Base-by-base conservation (phyloP, 1,140 invertebrate genomes). In the Tetramorium parvispinum region DNA sequence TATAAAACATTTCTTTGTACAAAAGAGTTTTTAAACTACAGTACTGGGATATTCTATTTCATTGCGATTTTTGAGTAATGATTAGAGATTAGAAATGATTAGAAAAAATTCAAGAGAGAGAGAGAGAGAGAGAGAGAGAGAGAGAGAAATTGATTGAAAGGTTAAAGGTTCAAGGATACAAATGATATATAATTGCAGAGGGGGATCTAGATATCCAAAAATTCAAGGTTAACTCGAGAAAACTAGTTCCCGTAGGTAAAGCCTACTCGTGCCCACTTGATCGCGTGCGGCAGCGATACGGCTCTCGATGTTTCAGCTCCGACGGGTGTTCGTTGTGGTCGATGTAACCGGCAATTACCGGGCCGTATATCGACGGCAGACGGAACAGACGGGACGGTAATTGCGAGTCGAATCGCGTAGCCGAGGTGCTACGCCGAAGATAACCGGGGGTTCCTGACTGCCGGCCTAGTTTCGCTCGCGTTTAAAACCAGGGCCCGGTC, bases 261-360 rank as follows among this genome's bases (percentile, higher is more conserved):
- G 65, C 18, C 53, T 27, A 4, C 55, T 51, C 66, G 24, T 7
- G 53, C 40, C 65, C n/a, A 32, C 7, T 46, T 59, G 66, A 57
- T 82, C 68, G 79, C 79, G 79, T 83, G 79, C 79, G 53, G 79
- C 79, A 75, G 79, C 79, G 79, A 83, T 83, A 59, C 68, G 68
- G 53, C 79, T 83, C 79, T 83, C 79, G 70, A 83, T 59, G 68
- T 75, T 73, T 59, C 79, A 83, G 68, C 43, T 75, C 68, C 40
- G 55, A 59, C 79, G 49, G 40, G 37, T 46, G 49, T 65, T 21
- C 51, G 40, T 59, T 24, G 53, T 6, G 51, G 68, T 32, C 66
- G 79, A 82, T 16, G 49, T 83, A 83, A 83, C 79, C 53, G 40
- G 53, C 79, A 61, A 83, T 83, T 83, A 83, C 68, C 68, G 18